Evolutionary conservation across 2,797 vertebrate genomes (phyloP), one percentile per base, ranked within the genome.

Genomic region (Leptoclinus maculatus): DNA sequence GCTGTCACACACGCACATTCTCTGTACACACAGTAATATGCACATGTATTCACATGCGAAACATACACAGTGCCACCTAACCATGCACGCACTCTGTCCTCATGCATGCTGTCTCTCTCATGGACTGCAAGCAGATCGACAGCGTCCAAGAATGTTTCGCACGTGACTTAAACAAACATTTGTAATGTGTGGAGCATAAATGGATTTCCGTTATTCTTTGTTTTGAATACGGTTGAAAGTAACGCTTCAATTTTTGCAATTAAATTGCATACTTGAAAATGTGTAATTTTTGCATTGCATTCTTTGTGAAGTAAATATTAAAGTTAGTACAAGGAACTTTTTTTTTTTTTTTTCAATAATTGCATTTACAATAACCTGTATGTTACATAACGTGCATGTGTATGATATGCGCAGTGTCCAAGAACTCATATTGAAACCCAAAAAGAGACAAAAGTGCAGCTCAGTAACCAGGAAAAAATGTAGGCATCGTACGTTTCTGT

Each of bases 1-100:
- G n/a, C 73, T 76, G 79, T 90, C 79, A 65, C 81, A 85, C 87
- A 74, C 86, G 74, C 85, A 76, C 75, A 64, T 78, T 68, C 80
- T 49, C 66, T 49, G 49, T 65, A 77, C 70, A 64, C 79, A 63
- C 32, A 71, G 25, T 54, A 23, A 73, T 47, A 66, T 71, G 67
- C 64, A 70, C 74, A 64, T 74, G 68, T 57, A 74, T 47, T 80
- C 62, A 69, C 82, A 80, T 53, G 69, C 23, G 27, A 43, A 66
- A 78, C 76, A 74, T 62, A 23, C 47, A 75, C 66, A 27, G 64
- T 38, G 27, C 32, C 66, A 79, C 56, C 59, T 57, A 45, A 14
- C 14, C 39, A 56, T 64, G 58, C 41, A 65, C 56, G 66, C 59
- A 70, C 25, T 51, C 64, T n/a, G 49, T 76, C 60, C 57, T 39